Evolutionary conservation across 2,888 invertebrate genomes (phyloP).

Genomic region (Oconnorella tubifera): DNA sequence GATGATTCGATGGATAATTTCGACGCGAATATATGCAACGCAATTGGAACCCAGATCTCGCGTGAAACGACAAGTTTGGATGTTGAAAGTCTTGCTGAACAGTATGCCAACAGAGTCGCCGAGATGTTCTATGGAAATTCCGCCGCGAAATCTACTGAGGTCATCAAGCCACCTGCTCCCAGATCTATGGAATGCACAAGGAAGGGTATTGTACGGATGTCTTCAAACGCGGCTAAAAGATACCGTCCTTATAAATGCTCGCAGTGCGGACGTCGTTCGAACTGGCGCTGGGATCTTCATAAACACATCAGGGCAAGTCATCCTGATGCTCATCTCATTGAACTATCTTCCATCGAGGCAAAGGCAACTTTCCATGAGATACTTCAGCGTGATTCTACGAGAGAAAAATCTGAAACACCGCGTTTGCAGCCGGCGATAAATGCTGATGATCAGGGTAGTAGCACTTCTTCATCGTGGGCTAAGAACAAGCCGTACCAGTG

Average conservation of each 20-base stretch:
- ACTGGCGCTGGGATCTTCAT: conserved; percentile 97
- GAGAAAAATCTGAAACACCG: not conserved
- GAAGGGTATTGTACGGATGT: not conserved
- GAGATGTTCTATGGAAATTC: conserved; percentile 14
- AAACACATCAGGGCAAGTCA: conserved; percentile 71
- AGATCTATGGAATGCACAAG: not conserved
- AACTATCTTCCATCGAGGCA: conserved; percentile 48
- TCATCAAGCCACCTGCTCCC: no score
- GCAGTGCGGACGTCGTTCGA: conserved; percentile 85
- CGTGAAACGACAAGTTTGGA: no score
- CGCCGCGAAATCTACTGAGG: not conserved
- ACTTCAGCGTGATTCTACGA: conserved; percentile 24
- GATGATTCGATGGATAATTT: conserved; percentile 12
- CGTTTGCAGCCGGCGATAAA: not conserved
- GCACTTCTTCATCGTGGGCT: not conserved
- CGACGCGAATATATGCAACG: not conserved
- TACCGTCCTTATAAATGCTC: conserved; percentile 83
- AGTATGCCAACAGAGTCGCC: conserved; percentile 8
- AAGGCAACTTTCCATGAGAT: conserved; percentile 40
- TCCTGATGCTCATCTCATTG: conserved; percentile 42
- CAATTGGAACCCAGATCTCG: no score
- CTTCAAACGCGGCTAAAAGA: conserved; percentile 13
- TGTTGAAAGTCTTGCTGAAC: conserved; percentile 9
- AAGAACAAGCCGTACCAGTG: conserved; percentile 43
- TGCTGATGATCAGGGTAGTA: no score